These are phyloP conservation scores for Tringa solitaria DNA, from an alignment of 2,113 vertebrate species.

Conservation along the genomic window DNA sequence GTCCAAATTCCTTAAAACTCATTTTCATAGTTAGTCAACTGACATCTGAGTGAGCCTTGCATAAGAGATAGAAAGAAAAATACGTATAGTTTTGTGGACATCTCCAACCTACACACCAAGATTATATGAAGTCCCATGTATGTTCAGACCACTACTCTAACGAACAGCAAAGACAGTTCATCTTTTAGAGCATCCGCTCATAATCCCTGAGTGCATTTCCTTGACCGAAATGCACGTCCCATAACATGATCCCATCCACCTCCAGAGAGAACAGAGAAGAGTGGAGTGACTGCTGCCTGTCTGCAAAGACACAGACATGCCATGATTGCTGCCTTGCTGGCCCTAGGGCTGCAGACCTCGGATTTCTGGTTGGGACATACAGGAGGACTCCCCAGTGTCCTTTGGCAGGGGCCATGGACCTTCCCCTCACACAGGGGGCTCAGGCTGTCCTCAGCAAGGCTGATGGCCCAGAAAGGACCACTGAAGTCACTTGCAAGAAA, in stretches of 20 bases:
- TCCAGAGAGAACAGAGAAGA: not conserved
- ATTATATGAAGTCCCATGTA: fast-evolving
- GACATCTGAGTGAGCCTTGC: not conserved
- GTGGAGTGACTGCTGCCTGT: not conserved
- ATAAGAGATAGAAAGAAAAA: not conserved
- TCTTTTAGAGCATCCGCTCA: not conserved
- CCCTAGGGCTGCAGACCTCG: not conserved
- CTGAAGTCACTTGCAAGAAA: too few relatives aligned
- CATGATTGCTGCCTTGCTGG: too few relatives aligned
- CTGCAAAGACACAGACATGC: not conserved
- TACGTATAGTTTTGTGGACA: not conserved
- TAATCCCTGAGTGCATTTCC: not conserved
- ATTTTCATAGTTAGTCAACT: not conserved
- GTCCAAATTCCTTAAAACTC: not conserved
- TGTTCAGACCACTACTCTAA: not conserved
- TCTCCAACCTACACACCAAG: not conserved
- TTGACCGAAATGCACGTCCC: not conserved
- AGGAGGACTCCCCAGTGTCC: not conserved
- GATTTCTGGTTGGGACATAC: not conserved
- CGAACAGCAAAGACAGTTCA: not conserved
- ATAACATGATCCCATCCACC: not conserved
- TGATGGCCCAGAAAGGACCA: fast-evolving
- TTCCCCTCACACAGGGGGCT: not conserved
- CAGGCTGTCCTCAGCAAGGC: not conserved
- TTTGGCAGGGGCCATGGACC: too few relatives aligned